A percentile compares a stretch with the other conserved stretches of the same genome.
Evolutionary conservation across 2,888 invertebrate species (phyloP).

Genomic region (Apamea monoglypha): DNA sequence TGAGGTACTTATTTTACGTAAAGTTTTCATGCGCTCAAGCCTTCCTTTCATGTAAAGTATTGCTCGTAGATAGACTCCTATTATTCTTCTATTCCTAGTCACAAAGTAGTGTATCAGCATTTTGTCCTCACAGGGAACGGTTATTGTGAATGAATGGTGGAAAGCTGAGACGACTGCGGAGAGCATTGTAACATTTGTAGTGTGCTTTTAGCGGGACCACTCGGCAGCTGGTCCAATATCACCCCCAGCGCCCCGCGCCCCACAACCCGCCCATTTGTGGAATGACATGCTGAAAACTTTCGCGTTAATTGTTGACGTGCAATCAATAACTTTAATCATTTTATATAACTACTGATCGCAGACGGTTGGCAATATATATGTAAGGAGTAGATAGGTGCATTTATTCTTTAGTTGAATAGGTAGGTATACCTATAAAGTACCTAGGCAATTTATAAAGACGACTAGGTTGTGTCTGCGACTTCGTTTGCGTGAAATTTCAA

Average conservation of each 20-base stretch:
- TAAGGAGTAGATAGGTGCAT: neutral
- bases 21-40: neutral
- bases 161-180: constrained; percentile 66
- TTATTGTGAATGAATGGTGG: constrained; percentile 65
- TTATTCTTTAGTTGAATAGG: neutral
- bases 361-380: constrained; percentile 1
- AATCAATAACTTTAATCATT: constrained; percentile 41
- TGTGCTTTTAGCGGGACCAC: constrained; percentile 70
- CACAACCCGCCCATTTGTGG: constrained; percentile 66
- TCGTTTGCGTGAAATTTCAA: neutral
- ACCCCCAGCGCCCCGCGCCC: constrained; percentile 17
- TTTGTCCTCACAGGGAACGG: constrained; percentile 53
- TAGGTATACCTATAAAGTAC: neutral
- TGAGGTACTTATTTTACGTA: neutral
- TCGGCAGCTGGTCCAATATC: constrained; percentile 62
- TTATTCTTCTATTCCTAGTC: constrained; percentile 21
- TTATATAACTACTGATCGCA: neutral
- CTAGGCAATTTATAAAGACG: neutral
- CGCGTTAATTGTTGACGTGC: constrained; percentile 64
- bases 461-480: neutral
- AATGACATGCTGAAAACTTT: constrained; percentile 67
- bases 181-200: constrained; percentile 70
- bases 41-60: constrained; percentile 3
- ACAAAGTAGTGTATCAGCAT: constrained; percentile 33
- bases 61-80: neutral